These are phyloP conservation scores for Rotaria macrura DNA, from an alignment of 2,888 invertebrate genomes.

Conservation along the genomic window DNA sequence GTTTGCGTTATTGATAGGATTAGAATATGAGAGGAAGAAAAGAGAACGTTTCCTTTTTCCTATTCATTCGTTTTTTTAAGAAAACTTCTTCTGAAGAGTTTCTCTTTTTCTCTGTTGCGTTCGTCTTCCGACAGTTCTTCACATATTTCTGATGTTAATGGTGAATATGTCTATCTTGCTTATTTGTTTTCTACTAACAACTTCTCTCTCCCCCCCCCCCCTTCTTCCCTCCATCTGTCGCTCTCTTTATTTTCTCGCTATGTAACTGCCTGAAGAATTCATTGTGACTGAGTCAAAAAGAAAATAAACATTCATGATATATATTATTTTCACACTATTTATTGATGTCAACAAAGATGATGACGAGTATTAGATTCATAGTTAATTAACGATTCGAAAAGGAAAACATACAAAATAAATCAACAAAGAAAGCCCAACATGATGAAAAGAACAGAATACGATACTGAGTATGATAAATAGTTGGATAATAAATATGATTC, in stretches of 20 bases:
- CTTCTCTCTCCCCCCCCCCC: neutral
- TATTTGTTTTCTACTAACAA: neutral
- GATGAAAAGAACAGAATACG: neutral
- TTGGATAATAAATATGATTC: neutral
- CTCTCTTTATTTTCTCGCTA: neutral
- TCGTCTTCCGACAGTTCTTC: too few species aligned
- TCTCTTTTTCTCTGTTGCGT: neutral
- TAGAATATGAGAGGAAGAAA: neutral
- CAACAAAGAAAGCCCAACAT: neutral
- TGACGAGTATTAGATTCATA: neutral
- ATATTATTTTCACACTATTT: neutral
- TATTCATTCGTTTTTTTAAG: neutral
- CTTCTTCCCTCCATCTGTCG: too few species aligned
- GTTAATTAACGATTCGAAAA: neutral
- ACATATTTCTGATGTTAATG: too few species aligned
- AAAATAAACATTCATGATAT: neutral
- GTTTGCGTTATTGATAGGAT: neutral
- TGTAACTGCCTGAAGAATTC: neutral
- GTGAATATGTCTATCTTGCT: neutral
- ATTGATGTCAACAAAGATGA: neutral
- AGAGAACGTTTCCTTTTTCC: neutral
- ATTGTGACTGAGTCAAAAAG: neutral
- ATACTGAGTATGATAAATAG: neutral
- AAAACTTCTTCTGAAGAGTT: neutral
- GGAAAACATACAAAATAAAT: neutral